These are phyloP conservation scores for Petrophora chlorosata DNA, from an alignment of 2,888 invertebrate genomes.

Conservation along the genomic window DNA sequence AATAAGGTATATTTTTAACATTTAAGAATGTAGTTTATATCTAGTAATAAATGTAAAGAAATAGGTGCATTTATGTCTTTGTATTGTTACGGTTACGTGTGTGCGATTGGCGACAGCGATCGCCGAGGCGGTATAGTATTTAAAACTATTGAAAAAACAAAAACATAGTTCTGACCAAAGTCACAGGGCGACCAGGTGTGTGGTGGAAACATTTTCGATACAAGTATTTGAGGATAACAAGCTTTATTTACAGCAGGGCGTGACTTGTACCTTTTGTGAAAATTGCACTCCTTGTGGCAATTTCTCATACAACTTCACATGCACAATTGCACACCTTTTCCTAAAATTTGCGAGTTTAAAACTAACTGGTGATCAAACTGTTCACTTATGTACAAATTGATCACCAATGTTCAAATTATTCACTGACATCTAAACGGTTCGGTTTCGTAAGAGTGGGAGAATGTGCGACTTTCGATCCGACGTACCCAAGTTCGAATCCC, in stretches of 20 bases:
- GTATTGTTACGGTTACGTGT: no score
- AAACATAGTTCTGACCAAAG: constrained; percentile 1
- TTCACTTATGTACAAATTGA: not conserved
- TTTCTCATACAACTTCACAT: not conserved
- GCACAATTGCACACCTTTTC: not conserved
- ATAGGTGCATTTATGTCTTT: no score
- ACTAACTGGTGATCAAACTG: not conserved
- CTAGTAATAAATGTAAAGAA: no score
- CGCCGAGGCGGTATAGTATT: not conserved
- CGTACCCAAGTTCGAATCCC: no score
- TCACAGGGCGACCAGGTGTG: not conserved
- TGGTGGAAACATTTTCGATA: no score
- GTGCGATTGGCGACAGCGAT: not conserved
- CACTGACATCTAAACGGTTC: no score
- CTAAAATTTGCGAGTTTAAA: not conserved
- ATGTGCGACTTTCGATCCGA: no score
- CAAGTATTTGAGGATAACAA: not conserved
- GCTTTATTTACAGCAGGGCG: constrained; percentile 8
- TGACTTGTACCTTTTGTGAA: constrained; percentile 9
- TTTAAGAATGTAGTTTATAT: no score
- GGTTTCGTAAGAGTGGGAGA: no score
- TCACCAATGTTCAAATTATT: not conserved
- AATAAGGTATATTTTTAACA: no score
- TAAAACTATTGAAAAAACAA: constrained; percentile 4
- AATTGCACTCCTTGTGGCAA: no score